phyloP scores from a whole-genome alignment of 2,888 invertebrate genomes.

The Branchellion lobata region DNA sequence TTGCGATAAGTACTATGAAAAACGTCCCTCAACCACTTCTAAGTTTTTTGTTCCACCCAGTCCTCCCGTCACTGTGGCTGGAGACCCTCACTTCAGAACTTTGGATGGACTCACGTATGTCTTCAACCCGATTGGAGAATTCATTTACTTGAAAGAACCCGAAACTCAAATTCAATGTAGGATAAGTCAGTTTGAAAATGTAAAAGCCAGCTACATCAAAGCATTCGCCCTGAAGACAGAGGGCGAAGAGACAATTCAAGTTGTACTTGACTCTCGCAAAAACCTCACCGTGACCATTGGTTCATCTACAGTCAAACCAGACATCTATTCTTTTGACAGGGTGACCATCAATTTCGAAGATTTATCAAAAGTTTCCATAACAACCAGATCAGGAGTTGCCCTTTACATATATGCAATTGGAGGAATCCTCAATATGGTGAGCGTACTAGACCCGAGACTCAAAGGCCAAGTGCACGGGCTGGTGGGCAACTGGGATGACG shows the following conservation, averaged over 20 bases:
- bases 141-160: constrained; percentile 27
- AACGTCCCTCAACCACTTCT: constrained; percentile 41
- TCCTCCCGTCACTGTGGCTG: background rate
- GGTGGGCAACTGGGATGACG: constrained; percentile 44
- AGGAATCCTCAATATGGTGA: constrained; percentile 16
- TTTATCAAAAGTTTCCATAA: background rate
- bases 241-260: constrained; percentile 7
- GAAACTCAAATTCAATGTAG: constrained; percentile 17
- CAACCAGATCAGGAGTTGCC: background rate
- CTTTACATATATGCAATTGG: constrained; percentile 7
- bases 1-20: constrained; percentile 44
- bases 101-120: constrained; percentile 23
- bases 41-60: constrained; percentile 27
- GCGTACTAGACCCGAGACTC: background rate
- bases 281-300: constrained; percentile 8
- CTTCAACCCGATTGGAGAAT: constrained; percentile 45
- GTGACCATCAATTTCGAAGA: background rate
- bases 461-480: constrained; percentile 37
- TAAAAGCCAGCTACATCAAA: constrained; percentile 32
- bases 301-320: background rate
- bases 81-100: constrained; percentile 45
- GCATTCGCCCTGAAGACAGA: constrained; percentile 37
- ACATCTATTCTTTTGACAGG: background rate
- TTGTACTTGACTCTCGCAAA: constrained; percentile 32
- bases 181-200: constrained; percentile 31